Evolutionary conservation across 2,113 vertebrate species (phyloP).

Genomic region (Callithrix jacchus): DNA sequence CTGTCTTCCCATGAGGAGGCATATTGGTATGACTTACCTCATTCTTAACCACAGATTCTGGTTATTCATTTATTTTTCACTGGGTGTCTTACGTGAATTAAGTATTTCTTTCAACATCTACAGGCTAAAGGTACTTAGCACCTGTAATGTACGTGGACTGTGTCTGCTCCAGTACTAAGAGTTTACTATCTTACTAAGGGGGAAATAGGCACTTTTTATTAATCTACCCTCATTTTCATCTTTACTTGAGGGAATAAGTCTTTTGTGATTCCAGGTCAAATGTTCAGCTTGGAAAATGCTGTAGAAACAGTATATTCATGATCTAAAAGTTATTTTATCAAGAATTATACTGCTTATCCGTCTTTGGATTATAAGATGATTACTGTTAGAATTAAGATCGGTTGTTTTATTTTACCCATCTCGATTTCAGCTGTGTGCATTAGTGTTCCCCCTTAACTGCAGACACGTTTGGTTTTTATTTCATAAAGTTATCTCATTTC

Average conservation of each 20-base stretch:
- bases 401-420: slow-evolving; percentile 31
- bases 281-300: neutral
- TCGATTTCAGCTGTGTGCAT: slow-evolving; percentile 2
- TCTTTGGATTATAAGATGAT: slow-evolving; percentile 1
- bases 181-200: neutral
- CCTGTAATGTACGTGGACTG: neutral
- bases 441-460: neutral
- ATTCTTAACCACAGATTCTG: neutral
- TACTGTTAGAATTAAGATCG: slow-evolving; percentile 31
- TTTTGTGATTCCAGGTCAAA: slow-evolving; percentile 4
- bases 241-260: neutral
- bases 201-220: neutral
- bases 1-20: neutral
- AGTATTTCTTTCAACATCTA: neutral
- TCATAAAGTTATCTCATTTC: slow-evolving; percentile 22
- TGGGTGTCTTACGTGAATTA: neutral
- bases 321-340: neutral
- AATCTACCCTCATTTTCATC: neutral
- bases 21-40: neutral
- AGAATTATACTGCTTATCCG: neutral
- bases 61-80: neutral
- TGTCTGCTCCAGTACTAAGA: neutral
- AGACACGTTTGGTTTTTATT: slow-evolving; percentile 47
- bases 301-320: neutral
- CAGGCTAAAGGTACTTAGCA: neutral